Conservation (phyloP, 2,888 invertebrate genomes). For the Aelia acuminata region DNA sequence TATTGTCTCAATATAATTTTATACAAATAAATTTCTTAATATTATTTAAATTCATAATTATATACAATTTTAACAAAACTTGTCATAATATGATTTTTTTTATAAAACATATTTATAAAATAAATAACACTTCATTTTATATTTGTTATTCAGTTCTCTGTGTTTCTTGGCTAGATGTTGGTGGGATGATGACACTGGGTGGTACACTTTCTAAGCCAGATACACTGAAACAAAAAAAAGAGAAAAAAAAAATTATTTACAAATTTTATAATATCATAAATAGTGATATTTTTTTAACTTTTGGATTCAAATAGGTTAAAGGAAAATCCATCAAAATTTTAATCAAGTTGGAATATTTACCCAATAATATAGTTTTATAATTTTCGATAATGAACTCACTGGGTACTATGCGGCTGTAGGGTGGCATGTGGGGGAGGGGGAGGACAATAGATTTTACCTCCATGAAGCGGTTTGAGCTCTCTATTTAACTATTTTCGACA, state of each 20-base stretch:
- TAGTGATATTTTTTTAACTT: too few species aligned
- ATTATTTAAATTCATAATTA: conserved; percentile 13
- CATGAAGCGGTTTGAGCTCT: too few species aligned
- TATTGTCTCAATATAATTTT: conserved; percentile 16
- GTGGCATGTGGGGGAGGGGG: too few species aligned
- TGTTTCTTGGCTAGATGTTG: conserved; percentile 56
- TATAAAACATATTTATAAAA: conserved; percentile 21
- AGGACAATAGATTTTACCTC: too few species aligned
- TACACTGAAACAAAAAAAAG: conserved; percentile 29
- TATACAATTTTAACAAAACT: neutral
- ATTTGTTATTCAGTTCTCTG: conserved; percentile 57
- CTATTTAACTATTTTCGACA: too few species aligned
- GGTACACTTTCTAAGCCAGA: conserved; percentile 55
- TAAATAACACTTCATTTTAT: conserved; percentile 24
- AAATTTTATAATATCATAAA: too few species aligned
- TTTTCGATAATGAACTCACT: too few species aligned
- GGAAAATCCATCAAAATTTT: too few species aligned
- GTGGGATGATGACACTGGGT: conserved; percentile 60
- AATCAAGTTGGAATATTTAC: too few species aligned
- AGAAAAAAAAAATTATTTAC: neutral
- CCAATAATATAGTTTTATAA: too few species aligned
- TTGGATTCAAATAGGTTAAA: too few species aligned
- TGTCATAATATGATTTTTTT: neutral
- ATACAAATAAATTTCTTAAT: conserved; percentile 12
- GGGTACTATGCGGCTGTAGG: too few species aligned